Evolutionary conservation across 1,140 invertebrate genomes (phyloP).

Genomic region (Micrasema minimum): DNA sequence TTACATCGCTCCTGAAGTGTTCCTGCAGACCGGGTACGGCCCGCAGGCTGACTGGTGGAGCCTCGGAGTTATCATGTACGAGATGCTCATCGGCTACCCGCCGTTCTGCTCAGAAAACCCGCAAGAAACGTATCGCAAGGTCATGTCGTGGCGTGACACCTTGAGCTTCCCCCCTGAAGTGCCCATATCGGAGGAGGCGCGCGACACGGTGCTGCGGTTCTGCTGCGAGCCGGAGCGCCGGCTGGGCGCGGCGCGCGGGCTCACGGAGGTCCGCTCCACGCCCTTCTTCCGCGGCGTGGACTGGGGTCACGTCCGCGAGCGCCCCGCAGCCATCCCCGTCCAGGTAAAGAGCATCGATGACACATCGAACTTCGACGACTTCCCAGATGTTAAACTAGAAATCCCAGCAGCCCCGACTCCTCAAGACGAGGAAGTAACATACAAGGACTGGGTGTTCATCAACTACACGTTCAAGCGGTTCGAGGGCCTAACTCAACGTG

Average conservation of each 20-base stretch:
- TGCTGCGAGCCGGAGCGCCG: slow-evolving; percentile 95
- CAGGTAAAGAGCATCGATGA: slow-evolving; percentile 95
- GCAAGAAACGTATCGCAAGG: slow-evolving; percentile 99
- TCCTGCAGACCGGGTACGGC: slow-evolving; percentile 97
- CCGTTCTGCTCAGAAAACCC: slow-evolving; percentile 99
- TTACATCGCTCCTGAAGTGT: slow-evolving; percentile 98
- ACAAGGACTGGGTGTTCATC: slow-evolving; percentile 99
- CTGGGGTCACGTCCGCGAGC: slow-evolving; percentile 96
- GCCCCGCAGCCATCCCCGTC: slow-evolving; percentile 96
- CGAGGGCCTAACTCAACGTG: slow-evolving; percentile 92
- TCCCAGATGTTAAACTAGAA: slow-evolving; percentile 98
- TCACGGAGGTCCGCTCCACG: slow-evolving; percentile 88
- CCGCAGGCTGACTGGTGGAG: slow-evolving; percentile 99
- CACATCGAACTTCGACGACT: slow-evolving; percentile 99
- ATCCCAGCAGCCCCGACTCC: slow-evolving; percentile 88
- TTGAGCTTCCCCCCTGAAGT: slow-evolving; percentile 98
- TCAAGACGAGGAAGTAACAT: slow-evolving; percentile 85
- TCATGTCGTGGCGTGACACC: slow-evolving; percentile 99
- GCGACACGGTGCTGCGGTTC: slow-evolving; percentile 88
- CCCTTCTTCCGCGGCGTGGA: slow-evolving; percentile 93
- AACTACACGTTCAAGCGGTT: slow-evolving; percentile 99
- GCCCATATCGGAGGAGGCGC: slow-evolving; percentile 95
- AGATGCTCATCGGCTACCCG: slow-evolving; percentile 99
- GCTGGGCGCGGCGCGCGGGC: slow-evolving; percentile 88
- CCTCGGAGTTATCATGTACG: slow-evolving; percentile 98